Conservation (phyloP, 2,888 invertebrate species). For the Plebejus argus region DNA sequence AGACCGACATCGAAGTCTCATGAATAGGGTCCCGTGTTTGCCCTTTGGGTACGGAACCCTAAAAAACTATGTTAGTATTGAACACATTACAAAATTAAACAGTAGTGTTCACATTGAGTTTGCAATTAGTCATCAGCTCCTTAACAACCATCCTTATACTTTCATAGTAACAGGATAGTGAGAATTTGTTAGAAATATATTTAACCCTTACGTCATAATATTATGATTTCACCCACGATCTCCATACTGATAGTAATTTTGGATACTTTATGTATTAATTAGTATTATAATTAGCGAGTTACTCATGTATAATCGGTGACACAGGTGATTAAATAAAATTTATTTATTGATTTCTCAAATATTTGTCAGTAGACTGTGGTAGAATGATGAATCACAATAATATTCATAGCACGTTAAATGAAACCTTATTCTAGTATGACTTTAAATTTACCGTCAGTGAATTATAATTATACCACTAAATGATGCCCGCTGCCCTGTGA, state of each 20-base stretch:
- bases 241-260: conserved; percentile 7
- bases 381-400: no score
- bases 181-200: conserved; percentile 1
- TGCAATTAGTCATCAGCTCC: background rate
- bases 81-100: no score
- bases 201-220: background rate
- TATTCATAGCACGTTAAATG: no score
- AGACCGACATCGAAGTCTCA: no score
- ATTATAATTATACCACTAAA: no score
- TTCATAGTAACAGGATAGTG: background rate
- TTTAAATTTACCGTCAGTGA: no score
- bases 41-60: no score
- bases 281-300: conserved; percentile 15
- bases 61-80: no score
- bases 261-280: background rate
- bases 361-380: no score
- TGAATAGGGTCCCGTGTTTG: no score
- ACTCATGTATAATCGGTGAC: background rate
- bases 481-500: no score
- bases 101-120: background rate
- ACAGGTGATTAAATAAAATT: background rate
- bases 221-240: background rate
- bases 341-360: background rate
- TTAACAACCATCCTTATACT: background rate
- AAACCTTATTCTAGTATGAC: no score